Evolutionary conservation across 2,113 vertebrate genomes (phyloP).

Genomic region (Myotis lucifugus): DNA sequence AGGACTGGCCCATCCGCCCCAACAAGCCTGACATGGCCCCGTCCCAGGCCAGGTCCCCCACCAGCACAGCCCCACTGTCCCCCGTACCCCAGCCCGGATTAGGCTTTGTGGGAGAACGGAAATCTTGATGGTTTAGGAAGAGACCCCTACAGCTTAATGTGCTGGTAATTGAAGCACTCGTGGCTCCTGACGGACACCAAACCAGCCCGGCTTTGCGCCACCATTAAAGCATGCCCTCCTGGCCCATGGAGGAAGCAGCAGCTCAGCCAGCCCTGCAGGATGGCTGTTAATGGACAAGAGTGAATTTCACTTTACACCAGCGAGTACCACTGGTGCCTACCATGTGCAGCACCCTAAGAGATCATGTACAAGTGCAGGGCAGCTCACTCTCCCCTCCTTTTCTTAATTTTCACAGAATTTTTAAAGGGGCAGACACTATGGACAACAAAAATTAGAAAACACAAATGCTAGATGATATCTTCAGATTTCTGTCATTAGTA

Average conservation of each 20-base stretch:
- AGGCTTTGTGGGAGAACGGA: conserved; percentile 54
- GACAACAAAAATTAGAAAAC: background rate
- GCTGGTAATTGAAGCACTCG: conserved; percentile 30
- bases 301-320: background rate
- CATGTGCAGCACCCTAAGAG: background rate
- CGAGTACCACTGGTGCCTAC: background rate
- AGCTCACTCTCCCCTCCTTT: background rate
- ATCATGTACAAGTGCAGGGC: background rate
- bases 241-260: background rate
- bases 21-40: conserved; percentile 45
- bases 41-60: conserved; percentile 53
- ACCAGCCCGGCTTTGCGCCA: background rate
- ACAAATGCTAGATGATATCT: conserved; percentile 1
- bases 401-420: background rate
- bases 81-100: conserved; percentile 51
- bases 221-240: background rate
- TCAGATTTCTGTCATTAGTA: conserved; percentile 19
- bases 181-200: conserved; percentile 24
- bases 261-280: background rate
- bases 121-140: conserved; percentile 61
- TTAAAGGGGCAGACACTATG: background rate
- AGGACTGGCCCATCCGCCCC: conserved; percentile 42
- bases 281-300: conserved; percentile 36
- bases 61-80: background rate
- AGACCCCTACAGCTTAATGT: conserved; percentile 56